Base-by-base conservation (phyloP, 2,888 invertebrate species). In the Patella ulyssiponensis region DNA sequence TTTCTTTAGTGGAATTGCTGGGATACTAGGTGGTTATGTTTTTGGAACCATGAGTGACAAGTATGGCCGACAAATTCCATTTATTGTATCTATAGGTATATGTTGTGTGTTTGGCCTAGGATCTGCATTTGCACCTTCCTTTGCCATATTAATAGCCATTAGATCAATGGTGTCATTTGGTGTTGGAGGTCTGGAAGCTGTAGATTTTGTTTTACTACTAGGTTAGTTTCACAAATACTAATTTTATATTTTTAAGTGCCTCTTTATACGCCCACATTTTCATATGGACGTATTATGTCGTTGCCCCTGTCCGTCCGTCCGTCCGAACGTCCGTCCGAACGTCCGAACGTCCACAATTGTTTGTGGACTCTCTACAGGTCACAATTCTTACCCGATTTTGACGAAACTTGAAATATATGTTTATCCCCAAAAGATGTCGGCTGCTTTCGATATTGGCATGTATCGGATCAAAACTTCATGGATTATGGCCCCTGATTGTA, bases 1-100 rank as follows among this genome's bases (percentile, higher is more conserved):
- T 2, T 85, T 87, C 33, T 83, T 80, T 71, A 81, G 83, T 69
- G 86, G 88, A 27, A 79, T 88, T 15, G 77, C 83, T 33, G 84
- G 86, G 14, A 86, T 89, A 14, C 74, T 84, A 3, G 87, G 88
- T 2, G 87, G 87, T 69, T 87, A 83, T 77, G 72, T 83, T 4
- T 84, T 85, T 75, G 89, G 89, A 12, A 82, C 83, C 3, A 23
- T 88, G 3, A 88, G 89, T 81, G 89, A 89, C 78, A 83, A 78
- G 70, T 86, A 81, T 81, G 89, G 89, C 11, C 79, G 89, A 56
- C 86, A 85, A 76, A 74, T 79, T 52, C 86, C 88, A 0, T 86
- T 87, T 64, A 77, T 88, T 2, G 72, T 83, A 23, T 81, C 87
- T 1, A 79, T 87, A 20, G 64, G 78, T 15, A 73, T 84, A 51